Evolutionary conservation across 2,888 invertebrate genomes (phyloP), one percentile per base, ranked within the genome.

Genomic region (Phlogophora meticulosa): DNA sequence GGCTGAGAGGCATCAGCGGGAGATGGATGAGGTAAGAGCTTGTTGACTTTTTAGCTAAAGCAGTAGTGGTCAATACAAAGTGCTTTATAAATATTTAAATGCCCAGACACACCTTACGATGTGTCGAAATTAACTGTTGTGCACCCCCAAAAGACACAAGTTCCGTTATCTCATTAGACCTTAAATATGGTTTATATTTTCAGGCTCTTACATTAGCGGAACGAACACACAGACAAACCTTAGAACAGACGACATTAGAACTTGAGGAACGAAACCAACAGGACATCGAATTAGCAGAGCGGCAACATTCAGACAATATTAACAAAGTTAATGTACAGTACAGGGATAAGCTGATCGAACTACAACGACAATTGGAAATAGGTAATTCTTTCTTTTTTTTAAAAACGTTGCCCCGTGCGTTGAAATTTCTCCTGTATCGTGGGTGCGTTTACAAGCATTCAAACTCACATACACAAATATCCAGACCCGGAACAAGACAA

Each of bases 331-430:
- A 96, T 72, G 90, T 92, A 13, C 92, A 94, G 40, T 90, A 96
- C 58, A 89, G 92, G 7, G 88, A 90, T 1, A 94, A 91, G 66
- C 78, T 96, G 45, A 78, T 89, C 7, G 94, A 96, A 20, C 86
- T 95, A 42, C 95, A 94, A 69, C 89, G 92, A 1, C 94, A 96
- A 59, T 88, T 96, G 84, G 92, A 93, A 64, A 92, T 92, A 48
- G 95, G 94, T 91, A 84, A 45, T 46, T 56, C n/a, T n/a, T n/a
- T n/a, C n/a, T n/a, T n/a, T n/a, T 20, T 28, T 49, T 28, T 45
- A 17, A 0, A 20, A 5, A 52, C 34, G 5, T 20, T 34, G 17
- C n/a, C n/a, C n/a, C n/a, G n/a, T n/a, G n/a, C n/a, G n/a, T n/a
- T n/a, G n/a, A n/a, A n/a, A n/a, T n/a, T n/a, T n/a, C n/a, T n/a